A percentile compares a stretch with the other conserved stretches of the same genome.
Evolutionary conservation across 2,797 vertebrate genomes (phyloP).

Genomic region (Channa striata): DNA sequence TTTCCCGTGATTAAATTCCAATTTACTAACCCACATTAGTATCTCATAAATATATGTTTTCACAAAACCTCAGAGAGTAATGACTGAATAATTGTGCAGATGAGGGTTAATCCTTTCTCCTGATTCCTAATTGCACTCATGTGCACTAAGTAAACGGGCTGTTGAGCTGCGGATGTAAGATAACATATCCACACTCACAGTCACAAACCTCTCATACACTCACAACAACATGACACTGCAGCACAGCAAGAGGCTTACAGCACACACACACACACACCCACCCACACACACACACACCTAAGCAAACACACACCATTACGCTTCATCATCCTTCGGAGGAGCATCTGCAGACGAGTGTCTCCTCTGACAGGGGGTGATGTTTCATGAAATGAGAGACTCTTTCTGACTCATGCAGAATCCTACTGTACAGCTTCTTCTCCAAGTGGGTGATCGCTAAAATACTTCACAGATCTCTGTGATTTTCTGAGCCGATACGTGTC

Average conservation of each 20-base stretch:
- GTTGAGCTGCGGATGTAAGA: conserved; percentile 38
- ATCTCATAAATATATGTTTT: not conserved
- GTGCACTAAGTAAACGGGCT: not conserved
- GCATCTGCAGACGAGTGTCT: conserved; percentile 45
- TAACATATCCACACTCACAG: conserved; percentile 47
- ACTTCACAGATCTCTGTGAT: conserved; percentile 39
- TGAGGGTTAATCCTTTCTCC: not conserved
- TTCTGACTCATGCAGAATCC: conserved; percentile 46
- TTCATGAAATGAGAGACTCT: conserved; percentile 31
- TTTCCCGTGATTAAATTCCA: not conserved
- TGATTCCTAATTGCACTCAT: not conserved
- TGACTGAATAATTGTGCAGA: not conserved
- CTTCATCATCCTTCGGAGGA: conserved; percentile 34
- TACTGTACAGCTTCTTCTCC: conserved; percentile 37
- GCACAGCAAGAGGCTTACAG: conserved; percentile 27
- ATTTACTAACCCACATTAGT: not conserved
- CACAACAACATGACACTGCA: conserved; percentile 39
- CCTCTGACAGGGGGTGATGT: conserved; percentile 35
- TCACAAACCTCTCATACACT: conserved; percentile 38
- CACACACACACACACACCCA: conserved; percentile 15
- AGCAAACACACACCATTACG: conserved; percentile 11
- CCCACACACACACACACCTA: conserved; percentile 1
- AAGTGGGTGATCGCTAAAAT: conserved; percentile 58
- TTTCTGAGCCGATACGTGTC: conserved; percentile 20
- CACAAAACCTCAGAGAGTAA: too few species aligned